Conservation (phyloP, 2,888 invertebrate genomes). For the Griposia aprilina region DNA sequence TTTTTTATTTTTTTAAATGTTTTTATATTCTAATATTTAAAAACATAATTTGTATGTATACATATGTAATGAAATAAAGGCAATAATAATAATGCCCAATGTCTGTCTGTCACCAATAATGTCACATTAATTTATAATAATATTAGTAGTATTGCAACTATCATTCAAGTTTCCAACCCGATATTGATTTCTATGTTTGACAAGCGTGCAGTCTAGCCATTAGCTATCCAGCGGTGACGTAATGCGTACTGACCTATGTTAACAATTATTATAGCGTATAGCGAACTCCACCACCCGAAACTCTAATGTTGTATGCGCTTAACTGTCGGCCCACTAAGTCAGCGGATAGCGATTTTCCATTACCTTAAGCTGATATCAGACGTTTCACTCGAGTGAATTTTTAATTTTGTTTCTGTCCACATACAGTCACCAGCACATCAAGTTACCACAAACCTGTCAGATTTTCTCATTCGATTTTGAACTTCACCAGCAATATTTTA, state of each 20-base stretch:
- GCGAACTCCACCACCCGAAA: conserved; percentile 63
- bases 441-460: no score
- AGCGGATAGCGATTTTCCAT: background rate
- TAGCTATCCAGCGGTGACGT: conserved; percentile 27
- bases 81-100: no score
- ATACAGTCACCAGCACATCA: no score
- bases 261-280: conserved; percentile 65
- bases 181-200: conserved; percentile 2
- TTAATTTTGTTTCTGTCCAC: background rate
- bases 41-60: no score
- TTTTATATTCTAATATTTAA: no score
- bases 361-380: background rate
- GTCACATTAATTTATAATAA: no score
- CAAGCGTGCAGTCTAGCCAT: background rate
- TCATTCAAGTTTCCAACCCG: background rate
- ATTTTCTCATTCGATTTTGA: no score
- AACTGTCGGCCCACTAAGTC: conserved; percentile 54
- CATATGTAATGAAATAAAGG: no score
- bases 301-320: conserved; percentile 73
- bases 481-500: no score
- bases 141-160: background rate
- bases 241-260: conserved; percentile 40
- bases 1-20: no score
- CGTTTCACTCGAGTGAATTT: background rate
- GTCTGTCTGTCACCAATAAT: no score